Evolutionary conservation across 2,113 vertebrate genomes (phyloP), one percentile per base, ranked within the genome.

Genomic region (Hippocampus zosterae): DNA sequence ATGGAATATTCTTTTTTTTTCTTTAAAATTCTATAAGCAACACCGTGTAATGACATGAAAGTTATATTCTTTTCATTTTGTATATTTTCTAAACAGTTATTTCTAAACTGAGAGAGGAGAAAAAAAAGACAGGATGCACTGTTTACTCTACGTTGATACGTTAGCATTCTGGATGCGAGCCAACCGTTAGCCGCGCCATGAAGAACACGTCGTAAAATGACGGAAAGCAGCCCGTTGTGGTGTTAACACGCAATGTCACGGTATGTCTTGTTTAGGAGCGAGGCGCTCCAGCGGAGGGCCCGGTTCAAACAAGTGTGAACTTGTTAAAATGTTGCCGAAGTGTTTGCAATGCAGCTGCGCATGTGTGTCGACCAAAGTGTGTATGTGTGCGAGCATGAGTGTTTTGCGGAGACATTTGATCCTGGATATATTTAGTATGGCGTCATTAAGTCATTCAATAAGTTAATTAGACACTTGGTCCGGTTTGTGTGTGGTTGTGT

Each of bases 191-290:
- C 56, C 56, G 15, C 23, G 56, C 29, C 25, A 25, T 29, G 29
- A 29, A 18, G 25, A 59, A 27, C 56, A 25, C 55, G 55, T 25
- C 23, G 46, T 50, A 50, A 57, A 57, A 25, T 5, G 23, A n/a
- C 64, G 73, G 69, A 60, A 55, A 70, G 56, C 64, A 23, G 74
- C 71, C 65, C 73, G 60, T 46, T 71, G 71, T 72, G 81, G 72
- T 2, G 37, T 44, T 44, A 60, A n/a, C 46, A 37, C 33, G 67
- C 73, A 61, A 68, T 63, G 75, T 74, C 64, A 77, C 19, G 16
- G 46, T 65, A 9, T 10, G 44, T 41, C 62, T 67, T 44, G 81
- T 77, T 78, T 27, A 78, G 37, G 66, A 61, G 76, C 60, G 64
- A 59, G 64, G 53, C 52, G 70, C 53, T n/a, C 18, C 69, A 3